Conservation (phyloP, 1,140 invertebrate genomes). For the Lordiphosa mommai region DNA sequence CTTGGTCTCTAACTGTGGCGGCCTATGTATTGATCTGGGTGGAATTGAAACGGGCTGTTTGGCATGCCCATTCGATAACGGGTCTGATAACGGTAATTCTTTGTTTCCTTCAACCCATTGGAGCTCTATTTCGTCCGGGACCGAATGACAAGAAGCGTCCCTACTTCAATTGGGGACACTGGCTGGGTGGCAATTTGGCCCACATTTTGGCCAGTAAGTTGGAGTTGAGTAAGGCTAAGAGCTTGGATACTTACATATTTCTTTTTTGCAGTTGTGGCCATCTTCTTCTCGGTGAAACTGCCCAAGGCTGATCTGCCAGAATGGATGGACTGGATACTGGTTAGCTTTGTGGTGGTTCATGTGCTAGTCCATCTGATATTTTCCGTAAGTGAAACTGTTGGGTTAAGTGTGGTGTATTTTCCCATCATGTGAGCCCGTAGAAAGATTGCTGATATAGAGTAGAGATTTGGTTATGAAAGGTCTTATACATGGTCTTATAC, state of each 20-base stretch:
- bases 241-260: too few relatives aligned
- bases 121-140: conserved; percentile 87
- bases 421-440: conserved; percentile 32
- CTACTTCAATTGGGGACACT: conserved; percentile 97
- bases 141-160: conserved; percentile 89
- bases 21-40: conserved; percentile 92
- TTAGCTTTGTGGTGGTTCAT: conserved; percentile 93
- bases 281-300: conserved; percentile 94
- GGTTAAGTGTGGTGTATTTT: neutral
- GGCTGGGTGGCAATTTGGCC: conserved; percentile 94
- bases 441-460: conserved; percentile 21
- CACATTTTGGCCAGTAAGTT: conserved; percentile 93
- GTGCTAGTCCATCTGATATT: conserved; percentile 93
- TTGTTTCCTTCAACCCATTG: conserved; percentile 92
- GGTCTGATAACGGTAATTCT: conserved; percentile 89
- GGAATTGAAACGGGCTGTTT: conserved; percentile 85
- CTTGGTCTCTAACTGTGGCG: conserved; percentile 88
- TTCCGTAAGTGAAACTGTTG: conserved; percentile 84
- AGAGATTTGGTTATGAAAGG: neutral
- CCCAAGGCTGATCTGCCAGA: conserved; percentile 91
- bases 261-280: conserved; percentile 88
- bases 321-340: conserved; percentile 92
- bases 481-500: too few relatives aligned
- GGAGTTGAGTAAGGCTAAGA: neutral
- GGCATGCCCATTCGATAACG: conserved; percentile 90